Conservation (phyloP, 2,888 invertebrate species). For the Pterostichus madidus region DNA sequence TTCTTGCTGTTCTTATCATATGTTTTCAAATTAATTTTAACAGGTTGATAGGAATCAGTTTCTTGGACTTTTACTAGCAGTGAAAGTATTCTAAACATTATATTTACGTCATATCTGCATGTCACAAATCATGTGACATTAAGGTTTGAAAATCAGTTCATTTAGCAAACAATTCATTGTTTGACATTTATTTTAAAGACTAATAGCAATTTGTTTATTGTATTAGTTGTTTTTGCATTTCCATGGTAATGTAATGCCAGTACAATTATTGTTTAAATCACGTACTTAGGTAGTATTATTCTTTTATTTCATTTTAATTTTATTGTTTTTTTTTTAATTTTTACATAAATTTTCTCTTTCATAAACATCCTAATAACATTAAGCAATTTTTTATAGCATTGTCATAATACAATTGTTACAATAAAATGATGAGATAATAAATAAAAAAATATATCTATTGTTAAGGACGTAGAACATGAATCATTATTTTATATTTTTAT, state of each 20-base stretch:
- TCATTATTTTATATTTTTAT: not conserved
- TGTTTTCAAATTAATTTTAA: slow-evolving; percentile 37
- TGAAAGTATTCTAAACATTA: slow-evolving; percentile 31
- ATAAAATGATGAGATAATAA: slow-evolving; percentile 11
- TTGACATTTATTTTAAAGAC: slow-evolving; percentile 3
- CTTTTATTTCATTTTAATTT: slow-evolving; percentile 1
- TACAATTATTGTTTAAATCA: not conserved
- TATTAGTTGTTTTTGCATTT: not conserved
- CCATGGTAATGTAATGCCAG: not conserved
- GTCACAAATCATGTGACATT: slow-evolving; percentile 32
- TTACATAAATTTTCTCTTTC: not conserved
- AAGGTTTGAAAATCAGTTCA: not conserved
- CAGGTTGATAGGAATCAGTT: slow-evolving; percentile 41
- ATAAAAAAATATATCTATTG: not conserved
- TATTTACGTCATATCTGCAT: slow-evolving; percentile 15
- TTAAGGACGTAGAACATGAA: not conserved
- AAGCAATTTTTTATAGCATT: not conserved
- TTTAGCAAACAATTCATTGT: not conserved
- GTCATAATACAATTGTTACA: slow-evolving; percentile 4
- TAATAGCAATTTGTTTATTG: not conserved
- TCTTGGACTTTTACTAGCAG: slow-evolving; percentile 49
- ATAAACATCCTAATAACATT: no score
- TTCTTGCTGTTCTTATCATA: slow-evolving; percentile 33
- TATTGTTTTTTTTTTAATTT: not conserved
- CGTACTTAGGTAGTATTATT: not conserved